phyloP scores from a whole-genome alignment of 2,888 invertebrate genomes.

The Cordilura impudica region DNA sequence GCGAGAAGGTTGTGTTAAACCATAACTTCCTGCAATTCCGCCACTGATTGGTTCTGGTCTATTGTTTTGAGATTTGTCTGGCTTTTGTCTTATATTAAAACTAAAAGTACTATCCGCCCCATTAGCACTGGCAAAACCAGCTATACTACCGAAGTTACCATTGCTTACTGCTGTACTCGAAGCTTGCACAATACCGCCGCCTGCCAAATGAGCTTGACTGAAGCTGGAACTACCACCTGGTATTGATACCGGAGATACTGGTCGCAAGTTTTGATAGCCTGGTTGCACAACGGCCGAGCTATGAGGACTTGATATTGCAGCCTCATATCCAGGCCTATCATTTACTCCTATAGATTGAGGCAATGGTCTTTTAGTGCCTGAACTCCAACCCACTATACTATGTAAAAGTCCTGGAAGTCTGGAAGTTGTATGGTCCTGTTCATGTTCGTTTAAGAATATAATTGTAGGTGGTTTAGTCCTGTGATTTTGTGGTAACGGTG shows the following conservation, averaged over 20 bases:
- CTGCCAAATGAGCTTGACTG: constrained; percentile 62
- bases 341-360: constrained; percentile 28
- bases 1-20: constrained; percentile 64
- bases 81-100: constrained; percentile 74
- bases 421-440: constrained; percentile 67
- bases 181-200: constrained; percentile 69
- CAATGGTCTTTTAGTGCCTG: constrained; percentile 34
- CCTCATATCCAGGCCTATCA: constrained; percentile 44
- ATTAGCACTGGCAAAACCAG: constrained; percentile 71
- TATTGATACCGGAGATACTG: constrained; percentile 14
- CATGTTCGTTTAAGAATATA: constrained; percentile 74
- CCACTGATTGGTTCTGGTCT: constrained; percentile 63
- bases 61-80: constrained; percentile 63
- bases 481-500: constrained; percentile 56
- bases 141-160: constrained; percentile 72
- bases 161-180: constrained; percentile 71
- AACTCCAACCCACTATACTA: constrained; percentile 61
- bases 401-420: constrained; percentile 72
- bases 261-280: constrained; percentile 46
- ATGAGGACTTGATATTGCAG: constrained; percentile 45
- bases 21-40: constrained; percentile 43
- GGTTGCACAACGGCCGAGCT: constrained; percentile 28
- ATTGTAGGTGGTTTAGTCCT: constrained; percentile 76
- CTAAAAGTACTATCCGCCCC: constrained; percentile 75
- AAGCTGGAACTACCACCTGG: constrained; percentile 61